These are phyloP conservation scores for Chymomyza procnemis DNA, from an alignment of 2,888 invertebrate species.

Conservation along the genomic window DNA sequence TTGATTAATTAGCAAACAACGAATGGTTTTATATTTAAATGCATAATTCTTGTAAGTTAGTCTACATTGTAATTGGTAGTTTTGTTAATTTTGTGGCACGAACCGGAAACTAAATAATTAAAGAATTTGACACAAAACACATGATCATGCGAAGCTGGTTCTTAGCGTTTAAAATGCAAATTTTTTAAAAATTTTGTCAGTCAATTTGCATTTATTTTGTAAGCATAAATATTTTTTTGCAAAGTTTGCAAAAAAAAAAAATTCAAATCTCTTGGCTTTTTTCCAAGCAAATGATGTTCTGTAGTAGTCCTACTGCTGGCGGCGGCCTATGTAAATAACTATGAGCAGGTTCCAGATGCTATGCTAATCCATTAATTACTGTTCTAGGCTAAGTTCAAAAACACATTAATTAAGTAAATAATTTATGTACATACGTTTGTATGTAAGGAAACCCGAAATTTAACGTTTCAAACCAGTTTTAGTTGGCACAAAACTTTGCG, in stretches of 20 bases:
- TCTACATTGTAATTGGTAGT: slow-evolving; percentile 9
- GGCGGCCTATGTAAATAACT: neutral
- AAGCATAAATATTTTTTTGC: neutral
- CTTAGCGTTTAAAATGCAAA: neutral
- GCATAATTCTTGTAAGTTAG: neutral
- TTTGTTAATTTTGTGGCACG: neutral
- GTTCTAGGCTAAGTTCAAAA: too few species aligned
- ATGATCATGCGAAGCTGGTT: neutral
- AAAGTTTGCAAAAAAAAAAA: neutral
- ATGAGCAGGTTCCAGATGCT: neutral
- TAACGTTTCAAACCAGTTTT: neutral
- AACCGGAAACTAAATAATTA: neutral
- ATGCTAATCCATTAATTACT: too few species aligned
- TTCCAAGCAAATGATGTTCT: too few species aligned
- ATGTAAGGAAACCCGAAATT: neutral
- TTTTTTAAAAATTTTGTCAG: neutral
- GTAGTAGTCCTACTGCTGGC: neutral
- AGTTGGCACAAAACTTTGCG: too few species aligned
- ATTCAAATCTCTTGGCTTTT: too few species aligned
- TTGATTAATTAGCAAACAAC: neutral
- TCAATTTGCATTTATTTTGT: neutral
- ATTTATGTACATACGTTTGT: neutral
- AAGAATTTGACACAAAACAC: neutral
- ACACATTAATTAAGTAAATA: neutral
- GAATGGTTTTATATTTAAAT: neutral